phyloP scores from a whole-genome alignment of 2,113 vertebrate species.

The Acanthochromis polyacanthus region DNA sequence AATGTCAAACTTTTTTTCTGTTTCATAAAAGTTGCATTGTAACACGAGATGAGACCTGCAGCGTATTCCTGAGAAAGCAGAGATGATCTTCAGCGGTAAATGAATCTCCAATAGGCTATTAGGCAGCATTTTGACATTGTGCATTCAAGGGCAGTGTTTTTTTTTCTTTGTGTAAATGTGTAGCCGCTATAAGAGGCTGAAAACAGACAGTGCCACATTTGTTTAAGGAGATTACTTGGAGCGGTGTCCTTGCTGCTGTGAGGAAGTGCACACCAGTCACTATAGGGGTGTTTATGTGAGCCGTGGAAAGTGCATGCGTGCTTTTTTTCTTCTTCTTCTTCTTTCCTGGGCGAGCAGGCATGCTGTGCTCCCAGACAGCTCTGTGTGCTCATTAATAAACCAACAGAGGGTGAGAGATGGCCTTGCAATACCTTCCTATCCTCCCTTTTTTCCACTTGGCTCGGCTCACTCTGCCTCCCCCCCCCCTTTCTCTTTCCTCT shows the following conservation, averaged over 20 bases:
- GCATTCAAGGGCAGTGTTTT: slow-evolving; percentile 63
- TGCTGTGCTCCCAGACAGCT: slow-evolving; percentile 78
- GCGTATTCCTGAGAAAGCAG: not conserved
- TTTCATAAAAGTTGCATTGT: not conserved
- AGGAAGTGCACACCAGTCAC: slow-evolving; percentile 42
- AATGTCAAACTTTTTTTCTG: not conserved
- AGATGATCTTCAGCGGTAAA: slow-evolving; percentile 17
- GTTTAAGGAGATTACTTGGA: slow-evolving; percentile 60
- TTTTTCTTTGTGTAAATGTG: slow-evolving; percentile 45
- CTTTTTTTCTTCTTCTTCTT: slow-evolving; percentile 34
- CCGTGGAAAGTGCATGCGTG: slow-evolving; percentile 23
- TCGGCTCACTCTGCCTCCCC: slow-evolving; percentile 45
- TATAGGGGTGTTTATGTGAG: slow-evolving; percentile 36
- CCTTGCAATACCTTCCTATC: slow-evolving; percentile 80
- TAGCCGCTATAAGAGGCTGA: slow-evolving; percentile 22
- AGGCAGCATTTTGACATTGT: slow-evolving; percentile 53
- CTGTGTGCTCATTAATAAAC: slow-evolving; percentile 82
- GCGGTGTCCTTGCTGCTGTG: slow-evolving; percentile 65
- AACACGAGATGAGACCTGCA: not conserved
- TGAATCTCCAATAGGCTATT: slow-evolving; percentile 52
- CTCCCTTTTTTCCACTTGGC: slow-evolving; percentile 57
- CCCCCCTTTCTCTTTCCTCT: slow-evolving; percentile 22
- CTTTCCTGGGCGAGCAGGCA: slow-evolving; percentile 67
- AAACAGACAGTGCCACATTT: slow-evolving; percentile 53
- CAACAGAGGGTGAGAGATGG: slow-evolving; percentile 79